Conservation (phyloP, 2,113 vertebrate genomes). For the Cebus imitator region DNA sequence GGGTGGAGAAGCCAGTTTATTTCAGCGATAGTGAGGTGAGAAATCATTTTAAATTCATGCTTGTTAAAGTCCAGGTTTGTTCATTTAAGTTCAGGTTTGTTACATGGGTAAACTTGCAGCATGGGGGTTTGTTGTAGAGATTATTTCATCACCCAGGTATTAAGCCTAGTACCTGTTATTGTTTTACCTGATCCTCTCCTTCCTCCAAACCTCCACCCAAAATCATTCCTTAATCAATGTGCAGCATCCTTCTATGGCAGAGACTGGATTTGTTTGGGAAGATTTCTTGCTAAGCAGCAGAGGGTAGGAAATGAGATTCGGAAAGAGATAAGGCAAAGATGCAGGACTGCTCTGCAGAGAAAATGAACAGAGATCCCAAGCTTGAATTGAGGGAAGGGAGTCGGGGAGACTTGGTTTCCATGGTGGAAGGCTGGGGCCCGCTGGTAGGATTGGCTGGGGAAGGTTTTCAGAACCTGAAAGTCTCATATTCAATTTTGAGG, state of each 20-base stretch:
- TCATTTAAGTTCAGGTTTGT: too few relatives aligned
- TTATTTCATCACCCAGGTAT: too few relatives aligned
- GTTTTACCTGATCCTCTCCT: too few relatives aligned
- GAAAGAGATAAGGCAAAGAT: neutral
- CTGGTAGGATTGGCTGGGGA: neutral
- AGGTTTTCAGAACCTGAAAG: neutral
- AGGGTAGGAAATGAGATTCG: neutral
- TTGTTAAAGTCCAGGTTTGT: too few relatives aligned
- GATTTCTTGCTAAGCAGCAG: neutral
- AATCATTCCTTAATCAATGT: too few relatives aligned
- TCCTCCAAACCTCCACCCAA: too few relatives aligned
- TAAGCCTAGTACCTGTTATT: too few relatives aligned
- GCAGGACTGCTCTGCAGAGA: neutral
- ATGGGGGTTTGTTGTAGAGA: too few relatives aligned
- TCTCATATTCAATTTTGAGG: neutral
- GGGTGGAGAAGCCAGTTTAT: neutral
- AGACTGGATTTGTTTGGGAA: neutral
- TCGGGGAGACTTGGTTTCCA: neutral
- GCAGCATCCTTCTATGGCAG: neutral
- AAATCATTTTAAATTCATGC: too few relatives aligned
- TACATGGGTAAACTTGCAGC: too few relatives aligned
- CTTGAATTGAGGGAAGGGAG: neutral
- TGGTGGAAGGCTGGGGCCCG: neutral
- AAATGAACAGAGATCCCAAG: neutral
- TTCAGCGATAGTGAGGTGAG: neutral